Conservation (phyloP, 2,888 invertebrate genomes). For the Drosophila infuscata region DNA sequence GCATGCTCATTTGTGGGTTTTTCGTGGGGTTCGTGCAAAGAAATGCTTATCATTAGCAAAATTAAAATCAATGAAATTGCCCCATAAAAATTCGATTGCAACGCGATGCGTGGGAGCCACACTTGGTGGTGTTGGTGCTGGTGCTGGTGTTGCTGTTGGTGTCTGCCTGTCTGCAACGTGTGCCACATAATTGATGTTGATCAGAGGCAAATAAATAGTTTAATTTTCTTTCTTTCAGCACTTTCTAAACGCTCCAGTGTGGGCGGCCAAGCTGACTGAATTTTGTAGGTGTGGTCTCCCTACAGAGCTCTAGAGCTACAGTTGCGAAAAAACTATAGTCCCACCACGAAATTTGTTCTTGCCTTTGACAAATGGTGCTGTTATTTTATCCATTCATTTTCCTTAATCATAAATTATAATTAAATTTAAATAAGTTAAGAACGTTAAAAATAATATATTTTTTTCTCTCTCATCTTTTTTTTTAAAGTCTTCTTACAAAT, state of each 20-base stretch:
- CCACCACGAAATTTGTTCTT: neutral
- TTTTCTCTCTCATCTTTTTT: neutral
- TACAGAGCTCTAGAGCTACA: neutral
- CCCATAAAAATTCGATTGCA: conserved; percentile 74
- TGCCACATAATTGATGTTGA: conserved; percentile 73
- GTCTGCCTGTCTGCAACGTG: conserved; percentile 64
- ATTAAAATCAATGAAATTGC: conserved; percentile 79
- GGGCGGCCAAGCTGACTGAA: conserved; percentile 27
- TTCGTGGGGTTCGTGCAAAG: conserved; percentile 59
- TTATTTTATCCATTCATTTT: no score
- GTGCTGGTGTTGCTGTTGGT: neutral
- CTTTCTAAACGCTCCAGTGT: conserved; percentile 62
- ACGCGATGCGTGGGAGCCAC: conserved; percentile 65
- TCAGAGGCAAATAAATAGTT: conserved; percentile 58
- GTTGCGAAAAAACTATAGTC: neutral
- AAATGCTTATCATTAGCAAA: conserved; percentile 78
- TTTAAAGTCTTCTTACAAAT: neutral
- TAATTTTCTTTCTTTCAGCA: conserved; percentile 61
- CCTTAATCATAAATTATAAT: neutral
- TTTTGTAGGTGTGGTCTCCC: conserved; percentile 50
- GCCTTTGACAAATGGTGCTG: no score
- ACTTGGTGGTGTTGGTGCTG: neutral
- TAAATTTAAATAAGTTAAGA: neutral
- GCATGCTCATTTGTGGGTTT: conserved; percentile 1
- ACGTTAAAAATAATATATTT: no score